Percentiles rank a stretch among this genome's conserved stretches.
phyloP scores from a whole-genome alignment of 2,888 invertebrate genomes.

The Nomada fabriciana region DNA sequence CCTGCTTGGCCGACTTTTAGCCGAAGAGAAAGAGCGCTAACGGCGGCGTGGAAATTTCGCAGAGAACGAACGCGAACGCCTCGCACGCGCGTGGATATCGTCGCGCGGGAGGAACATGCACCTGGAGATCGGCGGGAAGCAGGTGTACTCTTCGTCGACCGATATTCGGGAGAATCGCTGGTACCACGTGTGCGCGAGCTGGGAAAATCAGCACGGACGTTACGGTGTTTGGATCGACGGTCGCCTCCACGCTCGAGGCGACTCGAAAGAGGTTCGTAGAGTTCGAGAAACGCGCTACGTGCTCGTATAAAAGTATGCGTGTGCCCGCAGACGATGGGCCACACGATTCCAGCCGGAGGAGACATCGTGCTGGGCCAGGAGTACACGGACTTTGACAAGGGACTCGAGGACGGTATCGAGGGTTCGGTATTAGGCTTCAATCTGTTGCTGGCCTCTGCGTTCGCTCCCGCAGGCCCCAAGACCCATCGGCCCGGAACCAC shows the following conservation, averaged over 20 bases:
- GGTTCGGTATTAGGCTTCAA: constrained; percentile 89
- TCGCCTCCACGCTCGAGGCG: constrained; percentile 84
- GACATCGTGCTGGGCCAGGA: constrained; percentile 90
- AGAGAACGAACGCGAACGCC: constrained; percentile 86
- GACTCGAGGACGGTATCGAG: constrained; percentile 88
- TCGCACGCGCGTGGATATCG: constrained; percentile 87
- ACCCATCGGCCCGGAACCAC: not conserved
- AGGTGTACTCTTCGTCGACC: constrained; percentile 82
- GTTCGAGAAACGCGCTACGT: not conserved
- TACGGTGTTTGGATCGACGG: constrained; percentile 88
- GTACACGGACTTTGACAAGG: constrained; percentile 88
- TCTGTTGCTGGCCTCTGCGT: constrained; percentile 87
- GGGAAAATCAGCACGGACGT: constrained; percentile 87
- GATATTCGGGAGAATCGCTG: constrained; percentile 85
- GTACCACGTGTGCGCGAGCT: constrained; percentile 89
- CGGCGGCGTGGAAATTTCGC: constrained; percentile 56
- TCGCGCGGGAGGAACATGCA: constrained; percentile 86
- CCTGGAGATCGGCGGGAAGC: constrained; percentile 86
- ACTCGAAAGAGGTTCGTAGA: constrained; percentile 75
- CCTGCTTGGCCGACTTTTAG: not conserved
- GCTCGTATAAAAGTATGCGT: not conserved
- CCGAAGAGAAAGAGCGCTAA: not conserved
- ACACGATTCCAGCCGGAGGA: constrained; percentile 87
- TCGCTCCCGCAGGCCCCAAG: constrained; percentile 67
- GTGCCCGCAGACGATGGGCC: constrained; percentile 86